These are phyloP conservation scores for Eumaeus atala DNA, from an alignment of 1,140 invertebrate genomes.

Conservation along the genomic window DNA sequence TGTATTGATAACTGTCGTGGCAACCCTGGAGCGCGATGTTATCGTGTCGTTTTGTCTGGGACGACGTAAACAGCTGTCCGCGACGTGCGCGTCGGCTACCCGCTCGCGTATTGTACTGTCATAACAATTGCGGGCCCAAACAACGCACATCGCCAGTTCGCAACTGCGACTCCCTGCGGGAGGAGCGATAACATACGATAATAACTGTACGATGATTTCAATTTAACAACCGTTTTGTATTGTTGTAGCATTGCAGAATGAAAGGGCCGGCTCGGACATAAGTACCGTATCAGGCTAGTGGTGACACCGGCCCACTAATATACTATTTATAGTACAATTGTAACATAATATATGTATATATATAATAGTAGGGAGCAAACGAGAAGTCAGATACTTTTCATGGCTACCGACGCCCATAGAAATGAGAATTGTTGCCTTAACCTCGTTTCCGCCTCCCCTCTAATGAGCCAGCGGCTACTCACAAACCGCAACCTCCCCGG, in stretches of 20 bases:
- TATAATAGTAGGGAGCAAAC: neutral
- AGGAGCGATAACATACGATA: neutral
- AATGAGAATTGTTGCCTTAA: too few species aligned
- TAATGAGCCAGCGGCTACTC: too few species aligned
- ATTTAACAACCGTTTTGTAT: neutral
- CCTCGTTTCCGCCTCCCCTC: too few species aligned
- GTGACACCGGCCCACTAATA: too few species aligned
- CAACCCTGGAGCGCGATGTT: too few species aligned
- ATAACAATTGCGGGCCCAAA: slow-evolving; percentile 25
- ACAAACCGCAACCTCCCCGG: too few species aligned
- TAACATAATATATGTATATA: neutral
- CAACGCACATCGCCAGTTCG: slow-evolving; percentile 13
- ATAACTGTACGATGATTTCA: neutral
- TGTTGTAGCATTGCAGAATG: neutral
- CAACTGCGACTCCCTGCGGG: slow-evolving; percentile 12
- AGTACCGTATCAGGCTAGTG: neutral
- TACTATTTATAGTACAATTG: neutral
- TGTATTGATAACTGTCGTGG: too few species aligned
- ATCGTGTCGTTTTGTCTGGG: too few species aligned
- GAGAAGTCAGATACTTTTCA: too few species aligned
- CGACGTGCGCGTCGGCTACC: slow-evolving; percentile 10
- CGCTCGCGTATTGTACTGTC: slow-evolving; percentile 28
- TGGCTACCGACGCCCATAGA: too few species aligned
- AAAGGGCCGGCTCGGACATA: neutral
- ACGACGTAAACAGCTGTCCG: too few species aligned